phyloP scores from a whole-genome alignment of 2,888 invertebrate genomes.

The Cephus spinipes region DNA sequence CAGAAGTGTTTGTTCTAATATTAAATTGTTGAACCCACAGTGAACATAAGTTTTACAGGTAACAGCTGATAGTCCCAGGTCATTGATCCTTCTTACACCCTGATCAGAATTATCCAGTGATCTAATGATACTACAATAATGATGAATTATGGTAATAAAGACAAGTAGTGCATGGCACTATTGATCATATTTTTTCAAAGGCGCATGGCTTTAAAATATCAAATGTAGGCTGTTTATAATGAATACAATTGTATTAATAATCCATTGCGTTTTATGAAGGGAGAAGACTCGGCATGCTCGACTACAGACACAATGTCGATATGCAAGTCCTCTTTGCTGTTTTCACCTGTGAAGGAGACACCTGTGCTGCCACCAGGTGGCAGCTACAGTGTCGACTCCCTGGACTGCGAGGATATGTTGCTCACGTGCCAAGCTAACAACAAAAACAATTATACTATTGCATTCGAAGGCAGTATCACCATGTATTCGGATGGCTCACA shows the following conservation, averaged over 20 bases:
- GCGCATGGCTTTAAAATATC: conserved; percentile 8
- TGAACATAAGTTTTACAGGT: neutral
- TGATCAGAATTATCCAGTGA: neutral
- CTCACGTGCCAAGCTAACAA: conserved; percentile 90
- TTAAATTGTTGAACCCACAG: neutral
- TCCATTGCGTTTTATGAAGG: conserved; percentile 63
- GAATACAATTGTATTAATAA: neutral
- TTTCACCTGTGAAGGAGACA: conserved; percentile 90
- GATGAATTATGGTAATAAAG: neutral
- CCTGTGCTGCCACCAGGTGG: conserved; percentile 75
- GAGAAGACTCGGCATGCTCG: conserved; percentile 81
- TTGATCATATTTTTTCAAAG: neutral
- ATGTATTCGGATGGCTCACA: conserved; percentile 81
- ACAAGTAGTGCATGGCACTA: neutral
- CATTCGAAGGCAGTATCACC: conserved; percentile 89
- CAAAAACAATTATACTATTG: conserved; percentile 95
- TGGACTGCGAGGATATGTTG: conserved; percentile 92
- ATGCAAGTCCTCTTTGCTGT: conserved; percentile 90
- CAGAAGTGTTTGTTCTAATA: neutral
- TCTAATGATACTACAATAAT: neutral
- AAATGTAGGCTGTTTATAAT: neutral
- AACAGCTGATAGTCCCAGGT: neutral
- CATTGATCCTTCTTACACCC: neutral
- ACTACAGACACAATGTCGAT: conserved; percentile 84
- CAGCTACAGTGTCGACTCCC: conserved; percentile 90